Evolutionary conservation across 2,113 vertebrate species (phyloP), one percentile per base, ranked within the genome.

Genomic region (Burhinus oedicnemus): DNA sequence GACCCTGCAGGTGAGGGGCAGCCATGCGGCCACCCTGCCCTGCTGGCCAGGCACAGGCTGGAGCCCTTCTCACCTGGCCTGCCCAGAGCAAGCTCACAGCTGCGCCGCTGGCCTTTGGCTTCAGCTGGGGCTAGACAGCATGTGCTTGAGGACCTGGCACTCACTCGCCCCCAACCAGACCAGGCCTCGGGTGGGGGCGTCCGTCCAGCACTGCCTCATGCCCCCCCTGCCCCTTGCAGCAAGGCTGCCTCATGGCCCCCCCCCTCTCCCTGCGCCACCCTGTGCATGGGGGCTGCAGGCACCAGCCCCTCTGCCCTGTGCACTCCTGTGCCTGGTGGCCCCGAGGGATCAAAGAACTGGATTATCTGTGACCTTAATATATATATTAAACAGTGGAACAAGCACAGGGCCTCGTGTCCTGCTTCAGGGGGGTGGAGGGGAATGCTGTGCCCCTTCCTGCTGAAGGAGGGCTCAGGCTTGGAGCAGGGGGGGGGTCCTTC

Each of bases 311-410:
- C 18, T 0, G 15, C 47, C 19, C 0, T 13, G 30, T 44, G 74
- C 69, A 27, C 30, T 74, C 51, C 62, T 55, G 62, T 23, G 58
- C 21, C 4, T 26, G 68, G 69, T 74, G 78, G 65, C 77, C 58
- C 79, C 8, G 6, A 68, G 30, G 77, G 89, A 87, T 87, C 83
- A 54, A 87, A 95, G 72, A 93, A 96, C 95, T 96, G 91, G 93
- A 95, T 62, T 85, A 91, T 80, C 82, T 70, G 76, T 91, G 88
- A 91, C 68, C 26, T 76, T 84, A 54, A 76, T 68, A 38, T 88
- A 38, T 88, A 11, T 82, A 96, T 90, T 97, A 97, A 97, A 96
- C 29, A 29, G 57, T 90, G 80, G 70, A 95, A 77, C 70, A 45
- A 91, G 74, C 23, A 5, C 30, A 5, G 62, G 62, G 26, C 38